Base-by-base conservation (phyloP, 2,797 vertebrate genomes). In the Acrocephalus scirpaceus region DNA sequence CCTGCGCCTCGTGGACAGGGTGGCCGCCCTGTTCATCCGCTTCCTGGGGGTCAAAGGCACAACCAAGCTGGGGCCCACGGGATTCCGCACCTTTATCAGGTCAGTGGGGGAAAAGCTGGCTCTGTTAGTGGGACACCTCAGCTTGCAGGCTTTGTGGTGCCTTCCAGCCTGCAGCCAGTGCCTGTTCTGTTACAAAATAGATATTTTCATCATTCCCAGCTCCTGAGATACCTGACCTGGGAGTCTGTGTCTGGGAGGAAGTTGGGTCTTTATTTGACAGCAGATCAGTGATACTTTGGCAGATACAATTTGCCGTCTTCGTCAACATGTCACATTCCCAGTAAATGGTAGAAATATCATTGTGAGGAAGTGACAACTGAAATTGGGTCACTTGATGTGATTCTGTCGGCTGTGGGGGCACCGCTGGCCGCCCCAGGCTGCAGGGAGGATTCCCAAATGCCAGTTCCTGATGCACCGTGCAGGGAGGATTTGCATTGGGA, bases 41-140 rank as follows among this genome's bases (percentile, higher is more conserved):
- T 99, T 99, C 97, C 98, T 99, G 3, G 99, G 99, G 2, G 98
- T 99, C 64, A 99, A 98, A 76, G 99, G 99, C 13, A 99, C 98
- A 1, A 99, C 99, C 96, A 99, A 98, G 47, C 76, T 99, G 91
- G 99, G 99, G 2, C 99, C 99, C 1, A 99, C 99, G 0, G 98
- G 98, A 13, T 99, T 99, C 97, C 97, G 99, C 20, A 99, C 98
- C 2, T 99, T 99, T 53, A 98, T 99, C 86, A 99, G 99, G 99
- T 99, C 36, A 93, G 98, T 88, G 7, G 70, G n/a, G 1, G 2
- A 1, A 23, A 29, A 9, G 26, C 32, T 3, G 62, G 11, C 30
- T 30, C 42, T 10, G 10, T 0, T 1, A 5, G 21, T 1, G 38
- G 15, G 2, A 4, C 4, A 0, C 47, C 78, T 13, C 11, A 21